Percentiles rank a stretch among this genome's conserved stretches.
phyloP scores from a whole-genome alignment of 2,113 vertebrate genomes.

The Phodopus roborovskii region DNA sequence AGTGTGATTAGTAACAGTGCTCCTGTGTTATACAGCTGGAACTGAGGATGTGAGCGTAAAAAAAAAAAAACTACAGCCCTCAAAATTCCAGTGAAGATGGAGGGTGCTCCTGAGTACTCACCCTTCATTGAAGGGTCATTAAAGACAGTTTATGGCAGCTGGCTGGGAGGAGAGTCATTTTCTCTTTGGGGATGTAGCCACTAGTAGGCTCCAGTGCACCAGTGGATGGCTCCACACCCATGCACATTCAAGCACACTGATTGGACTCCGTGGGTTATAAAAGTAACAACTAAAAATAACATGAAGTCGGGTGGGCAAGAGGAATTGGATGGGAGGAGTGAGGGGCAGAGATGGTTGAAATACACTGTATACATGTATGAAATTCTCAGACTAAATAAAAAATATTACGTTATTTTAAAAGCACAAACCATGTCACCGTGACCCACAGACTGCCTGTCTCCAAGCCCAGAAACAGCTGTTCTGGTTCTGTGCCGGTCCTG shows the following conservation, averaged over 20 bases:
- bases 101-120: no score
- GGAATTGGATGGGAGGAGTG: background rate
- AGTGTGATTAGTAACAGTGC: constrained; percentile 83
- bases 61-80: constrained; percentile 32
- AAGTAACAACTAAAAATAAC: background rate
- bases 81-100: background rate
- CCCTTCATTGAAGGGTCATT: background rate
- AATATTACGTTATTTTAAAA: background rate
- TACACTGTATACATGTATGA: background rate
- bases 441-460: constrained; percentile 1
- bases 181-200: background rate
- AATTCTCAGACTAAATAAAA: background rate
- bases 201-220: no score
- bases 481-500: constrained; percentile 40
- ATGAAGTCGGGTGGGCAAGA: background rate
- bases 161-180: background rate
- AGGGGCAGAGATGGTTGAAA: background rate
- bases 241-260: background rate
- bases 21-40: constrained; percentile 54
- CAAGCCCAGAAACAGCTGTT: constrained; percentile 71
- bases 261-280: background rate
- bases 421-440: constrained; percentile 32
- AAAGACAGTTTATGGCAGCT: background rate
- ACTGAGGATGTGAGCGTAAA: background rate
- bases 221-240: background rate